These are phyloP conservation scores for Phymorhynchus buccinoides DNA, from an alignment of 1,140 invertebrate species.

Conservation along the genomic window DNA sequence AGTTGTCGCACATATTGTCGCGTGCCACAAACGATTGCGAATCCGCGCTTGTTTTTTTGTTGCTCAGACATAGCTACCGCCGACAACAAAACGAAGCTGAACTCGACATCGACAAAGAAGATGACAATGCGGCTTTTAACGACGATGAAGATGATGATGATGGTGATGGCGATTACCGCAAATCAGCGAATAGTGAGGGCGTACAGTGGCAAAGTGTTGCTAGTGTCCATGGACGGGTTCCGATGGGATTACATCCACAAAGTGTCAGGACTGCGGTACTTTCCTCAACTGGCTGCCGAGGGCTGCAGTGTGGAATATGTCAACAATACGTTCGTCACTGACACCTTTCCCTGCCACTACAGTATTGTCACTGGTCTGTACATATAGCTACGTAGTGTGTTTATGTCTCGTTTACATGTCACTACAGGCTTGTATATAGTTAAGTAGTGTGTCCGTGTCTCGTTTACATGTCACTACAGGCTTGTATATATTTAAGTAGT, in stretches of 20 bases:
- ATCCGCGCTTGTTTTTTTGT: too few species aligned
- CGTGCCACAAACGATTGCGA: too few species aligned
- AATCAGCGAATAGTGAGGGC: neutral
- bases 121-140: neutral
- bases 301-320: slow-evolving; percentile 64
- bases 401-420: neutral
- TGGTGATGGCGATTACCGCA: too few species aligned
- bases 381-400: neutral
- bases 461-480: neutral
- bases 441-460: neutral
- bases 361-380: slow-evolving; percentile 81
- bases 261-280: slow-evolving; percentile 59
- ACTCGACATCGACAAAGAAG: too few species aligned
- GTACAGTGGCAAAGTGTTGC: slow-evolving; percentile 62
- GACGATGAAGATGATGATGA: neutral
- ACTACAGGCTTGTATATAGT: neutral
- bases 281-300: slow-evolving; percentile 61
- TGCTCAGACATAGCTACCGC: too few species aligned
- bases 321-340: slow-evolving; percentile 80
- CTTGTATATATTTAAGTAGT: neutral
- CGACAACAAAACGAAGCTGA: too few species aligned
- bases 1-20: too few species aligned
- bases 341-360: slow-evolving; percentile 87
- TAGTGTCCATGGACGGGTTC: slow-evolving; percentile 74
- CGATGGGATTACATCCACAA: slow-evolving; percentile 71